phyloP scores from a whole-genome alignment of 2,797 vertebrate species.

The Erpetoichthys calabaricus region DNA sequence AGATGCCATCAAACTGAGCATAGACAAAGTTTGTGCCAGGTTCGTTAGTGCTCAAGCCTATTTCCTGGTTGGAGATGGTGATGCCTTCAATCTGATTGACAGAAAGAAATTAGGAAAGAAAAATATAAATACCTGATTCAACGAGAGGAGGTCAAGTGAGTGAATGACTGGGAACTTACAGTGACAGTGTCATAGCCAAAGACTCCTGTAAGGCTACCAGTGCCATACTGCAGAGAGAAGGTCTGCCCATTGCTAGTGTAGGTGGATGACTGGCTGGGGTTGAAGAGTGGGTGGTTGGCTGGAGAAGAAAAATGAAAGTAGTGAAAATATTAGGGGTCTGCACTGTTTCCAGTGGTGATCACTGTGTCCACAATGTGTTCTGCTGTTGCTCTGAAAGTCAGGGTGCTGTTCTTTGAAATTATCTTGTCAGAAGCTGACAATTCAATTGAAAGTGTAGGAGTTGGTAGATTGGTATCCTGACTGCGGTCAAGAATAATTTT shows the following conservation, averaged over 20 bases:
- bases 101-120: not conserved
- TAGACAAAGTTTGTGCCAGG: constrained; percentile 36
- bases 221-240: constrained; percentile 31
- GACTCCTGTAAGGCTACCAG: constrained; percentile 22
- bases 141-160: not conserved
- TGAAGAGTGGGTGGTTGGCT: constrained; percentile 34
- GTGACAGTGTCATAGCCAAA: constrained; percentile 35
- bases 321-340: not conserved
- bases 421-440: too few relatives aligned
- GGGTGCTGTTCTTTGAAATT: too few relatives aligned
- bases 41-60: constrained; percentile 49
- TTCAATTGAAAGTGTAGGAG: too few relatives aligned
- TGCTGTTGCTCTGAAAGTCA: not conserved
- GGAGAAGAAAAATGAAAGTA: not conserved
- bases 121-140: not conserved
- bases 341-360: not conserved
- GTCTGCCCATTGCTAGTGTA: constrained; percentile 17
- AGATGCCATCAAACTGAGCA: constrained; percentile 42
- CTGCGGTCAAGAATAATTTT: too few relatives aligned
- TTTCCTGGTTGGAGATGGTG: constrained; percentile 35
- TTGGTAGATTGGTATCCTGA: too few relatives aligned
- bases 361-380: not conserved
- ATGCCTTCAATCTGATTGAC: constrained; percentile 35
- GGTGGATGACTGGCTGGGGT: constrained; percentile 24
- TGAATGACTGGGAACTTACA: constrained; percentile 22